Evolutionary conservation across 1,140 invertebrate genomes (phyloP).

Genomic region (Magallana angulata): DNA sequence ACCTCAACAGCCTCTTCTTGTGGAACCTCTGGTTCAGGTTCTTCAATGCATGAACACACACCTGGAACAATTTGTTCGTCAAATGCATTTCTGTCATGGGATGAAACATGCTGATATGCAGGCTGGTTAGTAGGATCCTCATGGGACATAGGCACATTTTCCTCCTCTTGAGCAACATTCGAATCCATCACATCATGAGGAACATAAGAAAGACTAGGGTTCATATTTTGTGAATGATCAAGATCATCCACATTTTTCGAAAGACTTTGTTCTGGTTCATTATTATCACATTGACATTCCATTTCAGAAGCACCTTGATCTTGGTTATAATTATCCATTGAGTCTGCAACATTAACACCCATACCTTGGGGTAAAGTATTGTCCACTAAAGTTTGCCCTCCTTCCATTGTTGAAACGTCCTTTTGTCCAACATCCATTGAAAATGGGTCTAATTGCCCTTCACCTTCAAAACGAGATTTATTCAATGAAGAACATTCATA

Average conservation of each 20-base stretch:
- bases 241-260: constrained; percentile 11
- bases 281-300: constrained; percentile 26
- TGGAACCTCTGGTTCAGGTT: constrained; percentile 38
- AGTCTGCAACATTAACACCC: constrained; percentile 27
- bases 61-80: constrained; percentile 43
- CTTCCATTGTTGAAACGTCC: not conserved
- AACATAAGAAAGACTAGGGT: constrained; percentile 31
- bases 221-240: constrained; percentile 30
- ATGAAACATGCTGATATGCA: constrained; percentile 25
- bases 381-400: constrained; percentile 15
- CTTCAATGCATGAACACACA: constrained; percentile 37
- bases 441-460: constrained; percentile 26
- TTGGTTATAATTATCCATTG: constrained; percentile 30
- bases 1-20: not conserved
- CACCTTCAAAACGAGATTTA: constrained; percentile 30
- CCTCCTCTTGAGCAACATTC: constrained; percentile 39
- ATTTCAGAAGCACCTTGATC: constrained; percentile 38
- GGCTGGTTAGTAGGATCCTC: not conserved
- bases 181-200: constrained; percentile 18
- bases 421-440: constrained; percentile 29
- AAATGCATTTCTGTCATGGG: constrained; percentile 22
- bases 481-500: not conserved
- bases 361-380: constrained; percentile 23
- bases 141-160: constrained; percentile 30
- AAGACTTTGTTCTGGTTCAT: constrained; percentile 38